Conservation (phyloP, 1,140 invertebrate genomes). For the Araneus ventricosus region DNA sequence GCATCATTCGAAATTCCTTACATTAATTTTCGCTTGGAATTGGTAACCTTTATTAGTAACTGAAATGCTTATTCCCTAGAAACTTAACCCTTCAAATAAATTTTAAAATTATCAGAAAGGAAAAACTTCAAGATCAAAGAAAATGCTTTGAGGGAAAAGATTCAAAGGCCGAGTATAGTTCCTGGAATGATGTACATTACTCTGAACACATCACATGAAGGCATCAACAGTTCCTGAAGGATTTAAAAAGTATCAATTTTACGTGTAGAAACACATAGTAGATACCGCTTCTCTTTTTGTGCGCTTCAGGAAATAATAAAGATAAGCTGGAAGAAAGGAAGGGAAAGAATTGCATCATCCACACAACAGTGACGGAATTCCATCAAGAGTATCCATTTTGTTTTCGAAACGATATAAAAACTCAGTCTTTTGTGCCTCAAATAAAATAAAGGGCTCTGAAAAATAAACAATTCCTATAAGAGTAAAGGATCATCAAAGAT, state of each 20-base stretch:
- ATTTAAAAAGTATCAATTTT: conserved; percentile 24
- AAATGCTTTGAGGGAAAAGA: not conserved
- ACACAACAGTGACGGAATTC: not conserved
- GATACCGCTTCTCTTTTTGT: not conserved
- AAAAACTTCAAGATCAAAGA: not conserved
- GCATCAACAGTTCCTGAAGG: not conserved
- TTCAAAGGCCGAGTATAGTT: too few relatives aligned
- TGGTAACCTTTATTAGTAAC: too few relatives aligned
- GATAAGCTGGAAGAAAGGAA: not conserved
- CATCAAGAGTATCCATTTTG: conserved; percentile 31
- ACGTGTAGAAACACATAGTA: conserved; percentile 17
- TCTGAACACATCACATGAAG: not conserved
- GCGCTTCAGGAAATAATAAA: not conserved
- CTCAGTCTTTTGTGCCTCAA: not conserved
- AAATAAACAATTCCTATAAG: not conserved
- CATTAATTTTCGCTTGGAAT: too few relatives aligned
- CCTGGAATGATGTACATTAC: not conserved
- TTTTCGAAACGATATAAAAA: conserved; percentile 57
- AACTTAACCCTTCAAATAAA: not conserved
- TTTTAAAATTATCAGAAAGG: not conserved
- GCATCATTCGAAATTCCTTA: too few relatives aligned
- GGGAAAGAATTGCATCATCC: not conserved
- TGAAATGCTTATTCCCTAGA: too few relatives aligned
- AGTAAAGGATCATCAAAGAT: not conserved
- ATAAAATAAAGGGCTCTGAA: not conserved